These are phyloP conservation scores for Hylyphantes graminicola DNA, from an alignment of 1,140 invertebrate genomes.

Conservation along the genomic window DNA sequence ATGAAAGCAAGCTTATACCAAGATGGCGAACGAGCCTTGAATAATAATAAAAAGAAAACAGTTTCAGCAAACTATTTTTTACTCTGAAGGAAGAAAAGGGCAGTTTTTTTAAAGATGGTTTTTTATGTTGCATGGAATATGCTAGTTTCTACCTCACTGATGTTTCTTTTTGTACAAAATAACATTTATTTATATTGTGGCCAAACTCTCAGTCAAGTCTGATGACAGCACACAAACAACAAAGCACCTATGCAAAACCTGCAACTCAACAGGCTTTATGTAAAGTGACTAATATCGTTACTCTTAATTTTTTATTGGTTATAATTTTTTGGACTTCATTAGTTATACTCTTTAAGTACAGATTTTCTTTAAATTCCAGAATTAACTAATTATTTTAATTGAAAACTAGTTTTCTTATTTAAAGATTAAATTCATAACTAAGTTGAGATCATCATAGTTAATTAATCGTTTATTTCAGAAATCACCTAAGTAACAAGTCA, in stretches of 20 bases:
- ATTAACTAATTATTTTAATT: not conserved
- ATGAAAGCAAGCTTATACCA: not conserved
- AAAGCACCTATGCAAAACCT: slow-evolving; percentile 38
- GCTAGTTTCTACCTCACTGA: slow-evolving; percentile 59
- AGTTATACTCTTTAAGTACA: not conserved
- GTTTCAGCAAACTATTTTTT: slow-evolving; percentile 55
- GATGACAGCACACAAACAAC: slow-evolving; percentile 34
- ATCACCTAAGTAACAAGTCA: too few species aligned
- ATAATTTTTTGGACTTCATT: not conserved
- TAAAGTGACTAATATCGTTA: not conserved
- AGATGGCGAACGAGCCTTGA: slow-evolving; percentile 40
- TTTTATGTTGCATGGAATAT: slow-evolving; percentile 59
- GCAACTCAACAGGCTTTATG: slow-evolving; percentile 26
- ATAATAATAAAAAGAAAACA: not conserved
- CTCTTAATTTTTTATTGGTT: not conserved
- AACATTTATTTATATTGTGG: slow-evolving; percentile 51
- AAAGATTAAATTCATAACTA: not conserved
- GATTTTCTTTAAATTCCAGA: not conserved
- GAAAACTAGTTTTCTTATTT: not conserved
- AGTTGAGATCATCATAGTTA: too few species aligned
- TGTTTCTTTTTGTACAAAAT: slow-evolving; percentile 59
- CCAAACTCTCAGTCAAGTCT: slow-evolving; percentile 44
- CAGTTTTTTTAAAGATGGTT: slow-evolving; percentile 23
- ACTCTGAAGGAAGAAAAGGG: slow-evolving; percentile 17
- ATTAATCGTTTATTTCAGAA: too few species aligned